Evolutionary conservation across 2,888 invertebrate species (phyloP).

Genomic region (Idaea biselata): DNA sequence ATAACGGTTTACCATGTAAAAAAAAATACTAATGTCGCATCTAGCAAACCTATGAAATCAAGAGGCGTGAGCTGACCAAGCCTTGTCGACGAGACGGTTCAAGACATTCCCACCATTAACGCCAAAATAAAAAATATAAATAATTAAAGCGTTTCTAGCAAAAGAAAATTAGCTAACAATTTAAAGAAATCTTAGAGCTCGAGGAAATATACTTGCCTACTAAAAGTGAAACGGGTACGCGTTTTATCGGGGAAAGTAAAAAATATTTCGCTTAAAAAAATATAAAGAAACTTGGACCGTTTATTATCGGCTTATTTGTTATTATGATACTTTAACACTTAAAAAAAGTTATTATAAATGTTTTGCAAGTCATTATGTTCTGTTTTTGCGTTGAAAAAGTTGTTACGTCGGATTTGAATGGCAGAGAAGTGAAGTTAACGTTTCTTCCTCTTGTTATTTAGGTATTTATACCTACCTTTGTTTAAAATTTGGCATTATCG

Average conservation of each 20-base stretch:
- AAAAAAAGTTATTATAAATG: constrained; percentile 33
- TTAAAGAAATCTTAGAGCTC: constrained; percentile 12
- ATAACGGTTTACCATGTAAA: no score
- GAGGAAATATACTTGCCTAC: constrained; percentile 1
- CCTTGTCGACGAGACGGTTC: constrained; percentile 9
- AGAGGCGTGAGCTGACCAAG: constrained; percentile 4
- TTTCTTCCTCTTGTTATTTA: background rate
- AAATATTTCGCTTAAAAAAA: background rate
- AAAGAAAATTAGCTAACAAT: constrained; percentile 2
- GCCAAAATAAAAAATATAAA: constrained; percentile 3
- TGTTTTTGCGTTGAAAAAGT: background rate
- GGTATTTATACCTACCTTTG: background rate
- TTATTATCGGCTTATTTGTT: constrained; percentile 58
- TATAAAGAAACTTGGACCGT: constrained; percentile 46
- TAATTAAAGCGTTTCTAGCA: background rate
- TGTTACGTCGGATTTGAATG: background rate
- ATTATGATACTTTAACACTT: constrained; percentile 41
- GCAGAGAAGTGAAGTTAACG: background rate
- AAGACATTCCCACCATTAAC: constrained; percentile 1
- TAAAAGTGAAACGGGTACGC: background rate
- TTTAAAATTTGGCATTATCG: background rate
- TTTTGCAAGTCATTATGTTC: constrained; percentile 12
- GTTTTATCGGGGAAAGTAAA: background rate
- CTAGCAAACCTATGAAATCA: constrained; percentile 6
- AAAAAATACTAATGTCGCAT: background rate